Evolutionary conservation across 2,113 vertebrate genomes (phyloP).

Genomic region (Acanthisitta chloris): DNA sequence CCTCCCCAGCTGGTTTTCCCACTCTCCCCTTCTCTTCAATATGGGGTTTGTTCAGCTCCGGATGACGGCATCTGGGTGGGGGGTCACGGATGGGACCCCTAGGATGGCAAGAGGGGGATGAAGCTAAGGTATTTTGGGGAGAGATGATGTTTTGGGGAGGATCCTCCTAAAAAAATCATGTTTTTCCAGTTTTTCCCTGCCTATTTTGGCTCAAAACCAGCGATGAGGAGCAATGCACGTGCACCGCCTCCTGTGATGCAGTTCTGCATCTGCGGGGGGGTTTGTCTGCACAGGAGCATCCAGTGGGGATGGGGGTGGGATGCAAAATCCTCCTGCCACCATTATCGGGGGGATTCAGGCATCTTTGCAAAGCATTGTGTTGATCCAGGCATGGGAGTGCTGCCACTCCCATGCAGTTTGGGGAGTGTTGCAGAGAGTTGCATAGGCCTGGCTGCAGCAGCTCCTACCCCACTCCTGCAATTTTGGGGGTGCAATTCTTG

Average conservation of each 20-base stretch:
- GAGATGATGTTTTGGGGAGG: neutral
- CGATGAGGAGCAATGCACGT: neutral
- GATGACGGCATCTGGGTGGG: neutral
- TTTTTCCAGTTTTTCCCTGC: neutral
- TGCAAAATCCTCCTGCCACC: neutral
- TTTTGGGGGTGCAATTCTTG: no score
- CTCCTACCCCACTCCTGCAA: no score
- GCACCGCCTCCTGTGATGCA: neutral
- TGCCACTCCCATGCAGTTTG: neutral
- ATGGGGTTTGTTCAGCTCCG: neutral
- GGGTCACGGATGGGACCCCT: accelerated
- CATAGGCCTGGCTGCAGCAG: no score
- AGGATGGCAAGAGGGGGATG: no score
- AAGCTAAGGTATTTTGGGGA: neutral
- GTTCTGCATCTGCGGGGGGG: neutral
- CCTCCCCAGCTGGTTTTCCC: slow-evolving; percentile 7
- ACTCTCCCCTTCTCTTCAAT: neutral
- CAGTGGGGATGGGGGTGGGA: neutral
- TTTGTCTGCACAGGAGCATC: neutral
- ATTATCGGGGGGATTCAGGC: neutral
- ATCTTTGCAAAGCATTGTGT: neutral
- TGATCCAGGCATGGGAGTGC: accelerated
- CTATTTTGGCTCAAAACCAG: neutral
- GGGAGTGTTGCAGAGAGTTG: no score
- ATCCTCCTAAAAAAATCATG: neutral